These are phyloP conservation scores for Coregonus clupeaformis DNA, from an alignment of 2,113 vertebrate genomes.

Conservation along the genomic window DNA sequence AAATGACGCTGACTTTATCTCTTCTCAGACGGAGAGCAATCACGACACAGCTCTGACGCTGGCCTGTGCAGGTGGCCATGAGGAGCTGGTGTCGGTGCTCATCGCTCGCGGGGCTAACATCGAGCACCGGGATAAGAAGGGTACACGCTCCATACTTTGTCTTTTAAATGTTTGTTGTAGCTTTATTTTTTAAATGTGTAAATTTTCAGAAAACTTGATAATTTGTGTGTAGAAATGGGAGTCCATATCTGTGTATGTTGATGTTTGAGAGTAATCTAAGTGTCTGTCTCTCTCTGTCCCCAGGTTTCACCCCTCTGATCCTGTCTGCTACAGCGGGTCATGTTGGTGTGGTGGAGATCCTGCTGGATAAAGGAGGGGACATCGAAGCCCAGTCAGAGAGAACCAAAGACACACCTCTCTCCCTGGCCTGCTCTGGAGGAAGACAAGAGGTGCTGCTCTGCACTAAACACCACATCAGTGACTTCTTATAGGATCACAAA, in stretches of 20 bases:
- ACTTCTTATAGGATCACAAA: too few relatives aligned
- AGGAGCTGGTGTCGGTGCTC: constrained; percentile 87
- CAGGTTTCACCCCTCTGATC: constrained; percentile 83
- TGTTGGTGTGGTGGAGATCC: constrained; percentile 88
- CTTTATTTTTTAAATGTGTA: too few relatives aligned
- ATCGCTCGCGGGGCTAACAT: constrained; percentile 87
- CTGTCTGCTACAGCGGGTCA: constrained; percentile 89
- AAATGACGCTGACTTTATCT: not conserved
- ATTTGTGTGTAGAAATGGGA: too few relatives aligned
- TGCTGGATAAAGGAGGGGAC: constrained; percentile 88
- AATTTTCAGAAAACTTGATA: too few relatives aligned
- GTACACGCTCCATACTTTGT: constrained; percentile 51
- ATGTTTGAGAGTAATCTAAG: too few relatives aligned
- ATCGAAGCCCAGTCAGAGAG: constrained; percentile 90
- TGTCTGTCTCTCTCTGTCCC: not conserved
- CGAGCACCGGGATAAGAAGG: constrained; percentile 89
- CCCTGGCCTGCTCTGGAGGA: constrained; percentile 86
- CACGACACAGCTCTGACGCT: constrained; percentile 88
- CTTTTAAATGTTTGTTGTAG: not conserved
- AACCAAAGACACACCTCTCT: constrained; percentile 89
- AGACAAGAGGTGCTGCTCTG: constrained; percentile 81
- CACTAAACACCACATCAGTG: not conserved
- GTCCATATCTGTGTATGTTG: too few relatives aligned
- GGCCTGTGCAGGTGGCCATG: constrained; percentile 86
- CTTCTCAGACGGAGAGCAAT: constrained; percentile 84